Conservation (phyloP, 2,888 invertebrate species). For the Escarpia spicata region DNA sequence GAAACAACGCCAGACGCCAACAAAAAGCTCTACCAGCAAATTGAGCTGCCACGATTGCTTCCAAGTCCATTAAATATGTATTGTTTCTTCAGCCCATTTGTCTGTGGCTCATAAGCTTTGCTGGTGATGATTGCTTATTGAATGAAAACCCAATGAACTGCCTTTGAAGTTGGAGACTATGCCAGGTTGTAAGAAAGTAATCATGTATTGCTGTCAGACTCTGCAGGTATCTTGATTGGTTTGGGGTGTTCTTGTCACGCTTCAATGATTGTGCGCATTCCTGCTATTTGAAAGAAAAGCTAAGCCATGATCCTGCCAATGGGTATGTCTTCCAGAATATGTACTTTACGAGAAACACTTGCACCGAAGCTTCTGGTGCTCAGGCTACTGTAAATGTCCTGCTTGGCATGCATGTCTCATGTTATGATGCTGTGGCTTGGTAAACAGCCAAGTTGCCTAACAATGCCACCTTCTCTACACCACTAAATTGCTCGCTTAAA, state of each 20-base stretch:
- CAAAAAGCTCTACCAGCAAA: not conserved
- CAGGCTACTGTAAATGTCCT: not conserved
- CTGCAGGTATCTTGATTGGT: not conserved
- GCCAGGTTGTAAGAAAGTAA: not conserved
- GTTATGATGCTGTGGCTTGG: not conserved
- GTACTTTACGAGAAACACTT: not conserved
- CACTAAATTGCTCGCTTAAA: not conserved
- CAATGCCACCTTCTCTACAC: not conserved
- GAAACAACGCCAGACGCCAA: not conserved
- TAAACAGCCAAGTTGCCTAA: not conserved
- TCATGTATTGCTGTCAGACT: not conserved
- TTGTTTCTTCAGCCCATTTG: not conserved
- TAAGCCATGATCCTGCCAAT: no score
- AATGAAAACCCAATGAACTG: conserved; percentile 8
- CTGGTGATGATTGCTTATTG: conserved; percentile 4
- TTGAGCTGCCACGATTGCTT: not conserved
- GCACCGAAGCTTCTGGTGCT: not conserved
- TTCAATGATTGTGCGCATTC: no score
- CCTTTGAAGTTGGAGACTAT: not conserved
- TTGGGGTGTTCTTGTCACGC: no score
- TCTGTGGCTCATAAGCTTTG: not conserved
- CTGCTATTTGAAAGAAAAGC: no score
- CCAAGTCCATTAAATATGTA: not conserved
- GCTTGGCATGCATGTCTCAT: not conserved
- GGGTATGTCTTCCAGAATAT: not conserved